Evolutionary conservation across 2,888 invertebrate genomes (phyloP).

Genomic region (Platypus cylindrus): DNA sequence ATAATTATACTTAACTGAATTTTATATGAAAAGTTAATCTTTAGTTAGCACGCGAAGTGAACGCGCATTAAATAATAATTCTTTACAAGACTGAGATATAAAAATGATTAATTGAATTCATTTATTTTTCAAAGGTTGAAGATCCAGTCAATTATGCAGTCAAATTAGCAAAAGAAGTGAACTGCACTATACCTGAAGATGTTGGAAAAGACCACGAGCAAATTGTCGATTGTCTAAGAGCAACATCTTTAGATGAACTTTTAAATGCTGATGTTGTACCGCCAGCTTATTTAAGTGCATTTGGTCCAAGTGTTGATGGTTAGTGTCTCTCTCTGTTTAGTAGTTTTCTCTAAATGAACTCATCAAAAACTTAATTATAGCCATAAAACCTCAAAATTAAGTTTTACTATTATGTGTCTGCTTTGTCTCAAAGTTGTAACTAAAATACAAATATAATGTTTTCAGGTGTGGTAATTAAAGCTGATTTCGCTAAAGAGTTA

Average conservation of each 20-base stretch:
- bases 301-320: conserved; percentile 85
- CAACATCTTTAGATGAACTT: conserved; percentile 59
- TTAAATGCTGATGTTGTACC: conserved; percentile 64
- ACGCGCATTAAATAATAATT: too few relatives aligned
- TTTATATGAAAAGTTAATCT: too few relatives aligned
- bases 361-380: background rate
- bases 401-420: background rate
- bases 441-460: conserved; percentile 1
- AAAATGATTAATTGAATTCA: too few relatives aligned
- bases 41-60: too few relatives aligned
- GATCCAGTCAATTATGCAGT: conserved; percentile 73
- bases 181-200: conserved; percentile 72
- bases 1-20: too few relatives aligned
- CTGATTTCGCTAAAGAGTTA: conserved; percentile 71
- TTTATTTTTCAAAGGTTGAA: conserved; percentile 39
- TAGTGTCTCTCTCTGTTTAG: conserved; percentile 1
- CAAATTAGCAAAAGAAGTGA: conserved; percentile 66
- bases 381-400: background rate
- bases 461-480: conserved; percentile 75
- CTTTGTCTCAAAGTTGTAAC: background rate
- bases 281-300: conserved; percentile 73
- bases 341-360: background rate
- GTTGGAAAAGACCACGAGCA: conserved; percentile 68
- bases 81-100: too few relatives aligned
- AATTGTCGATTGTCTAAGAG: conserved; percentile 73